These are phyloP conservation scores for Zaprionus lineosus DNA, from an alignment of 2,888 invertebrate species.

Conservation along the genomic window DNA sequence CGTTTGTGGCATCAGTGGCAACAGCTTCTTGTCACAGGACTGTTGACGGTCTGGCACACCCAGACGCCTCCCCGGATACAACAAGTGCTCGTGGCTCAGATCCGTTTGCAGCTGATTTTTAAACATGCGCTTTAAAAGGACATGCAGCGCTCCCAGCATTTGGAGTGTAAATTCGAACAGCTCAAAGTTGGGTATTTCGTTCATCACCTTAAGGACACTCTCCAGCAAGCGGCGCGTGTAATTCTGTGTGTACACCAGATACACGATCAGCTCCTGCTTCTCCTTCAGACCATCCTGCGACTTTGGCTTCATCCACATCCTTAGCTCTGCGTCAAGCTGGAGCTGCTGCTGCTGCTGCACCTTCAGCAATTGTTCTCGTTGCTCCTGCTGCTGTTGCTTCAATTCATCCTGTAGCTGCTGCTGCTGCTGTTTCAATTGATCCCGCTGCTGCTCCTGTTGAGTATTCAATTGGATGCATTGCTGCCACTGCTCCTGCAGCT, in stretches of 20 bases:
- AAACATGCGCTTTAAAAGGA: slow-evolving; percentile 29
- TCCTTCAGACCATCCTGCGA: too few species aligned
- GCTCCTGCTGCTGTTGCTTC: too few species aligned
- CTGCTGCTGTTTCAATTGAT: too few species aligned
- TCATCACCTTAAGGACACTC: slow-evolving; percentile 29
- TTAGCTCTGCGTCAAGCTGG: too few species aligned
- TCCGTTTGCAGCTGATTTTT: slow-evolving; percentile 7
- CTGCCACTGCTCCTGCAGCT: not conserved
- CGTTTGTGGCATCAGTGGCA: not conserved
- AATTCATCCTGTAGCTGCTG: too few species aligned
- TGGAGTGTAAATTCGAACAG: slow-evolving; percentile 10
- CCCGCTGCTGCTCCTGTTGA: too few species aligned
- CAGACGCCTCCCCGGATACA: too few species aligned
- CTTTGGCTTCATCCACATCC: too few species aligned
- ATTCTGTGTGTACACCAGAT: slow-evolving; percentile 21
- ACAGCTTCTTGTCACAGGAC: not conserved
- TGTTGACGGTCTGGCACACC: not conserved
- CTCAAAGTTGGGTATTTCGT: slow-evolving; percentile 24
- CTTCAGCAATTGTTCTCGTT: too few species aligned
- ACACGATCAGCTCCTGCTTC: slow-evolving; percentile 7
- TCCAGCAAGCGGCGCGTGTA: slow-evolving; percentile 22
- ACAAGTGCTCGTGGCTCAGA: too few species aligned
- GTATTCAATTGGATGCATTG: too few species aligned
- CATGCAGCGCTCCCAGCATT: slow-evolving; percentile 28
- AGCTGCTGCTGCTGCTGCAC: too few species aligned